Conservation (phyloP, 2,113 vertebrate genomes). For the Tympanuchus pallidicinctus region DNA sequence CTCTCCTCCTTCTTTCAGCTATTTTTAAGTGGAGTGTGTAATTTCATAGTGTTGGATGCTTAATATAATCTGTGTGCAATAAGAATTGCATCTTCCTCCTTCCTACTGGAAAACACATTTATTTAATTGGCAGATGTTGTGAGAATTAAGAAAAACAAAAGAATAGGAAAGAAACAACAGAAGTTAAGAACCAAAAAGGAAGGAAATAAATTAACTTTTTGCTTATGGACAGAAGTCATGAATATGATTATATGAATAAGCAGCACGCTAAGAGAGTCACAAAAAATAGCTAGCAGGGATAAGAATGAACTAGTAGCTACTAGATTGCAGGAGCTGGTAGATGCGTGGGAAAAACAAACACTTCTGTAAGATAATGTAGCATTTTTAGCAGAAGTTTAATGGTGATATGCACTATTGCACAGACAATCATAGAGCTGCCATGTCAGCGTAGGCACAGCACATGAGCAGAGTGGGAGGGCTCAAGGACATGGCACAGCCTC, state of each 20-base stretch:
- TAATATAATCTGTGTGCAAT: not conserved
- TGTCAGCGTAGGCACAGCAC: not conserved
- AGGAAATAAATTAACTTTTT: not conserved
- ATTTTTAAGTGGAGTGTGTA: conserved; percentile 4
- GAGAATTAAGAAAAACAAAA: not conserved
- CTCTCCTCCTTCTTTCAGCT: not conserved
- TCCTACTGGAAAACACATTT: not conserved
- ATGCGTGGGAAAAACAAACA: not conserved
- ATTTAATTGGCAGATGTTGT: not conserved
- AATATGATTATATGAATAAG: not conserved
- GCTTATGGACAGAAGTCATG: not conserved
- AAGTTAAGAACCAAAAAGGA: not conserved
- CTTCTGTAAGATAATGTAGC: not conserved
- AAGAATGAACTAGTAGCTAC: not conserved
- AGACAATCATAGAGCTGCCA: not conserved
- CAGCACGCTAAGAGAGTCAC: not conserved
- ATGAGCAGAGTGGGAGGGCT: rapidly evolving
- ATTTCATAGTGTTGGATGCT: not conserved
- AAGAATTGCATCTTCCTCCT: not conserved
- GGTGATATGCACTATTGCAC: not conserved
- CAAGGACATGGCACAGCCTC: not conserved
- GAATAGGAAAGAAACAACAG: not conserved
- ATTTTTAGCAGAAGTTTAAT: not conserved
- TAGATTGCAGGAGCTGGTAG: not conserved
- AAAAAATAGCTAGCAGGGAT: not conserved